phyloP scores from a whole-genome alignment of 2,797 vertebrate genomes.

The Oreochromis grahami region DNA sequence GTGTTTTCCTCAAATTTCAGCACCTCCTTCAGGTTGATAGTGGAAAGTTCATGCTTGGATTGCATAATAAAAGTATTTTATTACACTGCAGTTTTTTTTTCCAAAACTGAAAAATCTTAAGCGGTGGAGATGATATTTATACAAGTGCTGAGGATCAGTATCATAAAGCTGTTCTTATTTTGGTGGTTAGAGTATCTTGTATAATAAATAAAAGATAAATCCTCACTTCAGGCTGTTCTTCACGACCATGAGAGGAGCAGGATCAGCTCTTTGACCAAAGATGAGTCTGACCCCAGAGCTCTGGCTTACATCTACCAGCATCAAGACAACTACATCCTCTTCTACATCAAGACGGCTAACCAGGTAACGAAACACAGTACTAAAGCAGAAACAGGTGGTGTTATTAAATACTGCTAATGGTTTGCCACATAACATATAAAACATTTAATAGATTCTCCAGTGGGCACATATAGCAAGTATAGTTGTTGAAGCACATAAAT shows the following conservation, averaged over 20 bases:
- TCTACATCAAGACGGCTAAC: conserved; percentile 65
- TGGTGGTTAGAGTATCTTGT: neutral
- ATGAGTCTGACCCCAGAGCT: conserved; percentile 65
- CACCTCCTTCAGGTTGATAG: neutral
- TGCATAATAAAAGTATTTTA: neutral
- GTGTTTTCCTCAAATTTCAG: neutral
- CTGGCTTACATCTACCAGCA: conserved; percentile 66
- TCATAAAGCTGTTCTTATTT: neutral
- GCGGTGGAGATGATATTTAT: neutral
- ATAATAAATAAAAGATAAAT: neutral
- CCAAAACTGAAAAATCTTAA: neutral
- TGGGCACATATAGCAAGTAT: neutral
- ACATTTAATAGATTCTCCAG: neutral
- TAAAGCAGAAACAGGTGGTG: neutral
- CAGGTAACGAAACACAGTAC: conserved; percentile 37
- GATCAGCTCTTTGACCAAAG: conserved; percentile 63
- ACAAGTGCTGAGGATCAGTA: neutral
- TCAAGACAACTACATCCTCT: conserved; percentile 44
- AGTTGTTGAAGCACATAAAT: neutral
- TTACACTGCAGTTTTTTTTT: neutral
- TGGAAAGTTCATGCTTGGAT: neutral
- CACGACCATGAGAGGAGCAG: conserved; percentile 49
- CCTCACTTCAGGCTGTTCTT: conserved; percentile 39
- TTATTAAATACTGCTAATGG: neutral
- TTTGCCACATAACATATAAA: neutral